Base-by-base conservation (phyloP, 2,888 invertebrate genomes). In the Calameuta pallipes region DNA sequence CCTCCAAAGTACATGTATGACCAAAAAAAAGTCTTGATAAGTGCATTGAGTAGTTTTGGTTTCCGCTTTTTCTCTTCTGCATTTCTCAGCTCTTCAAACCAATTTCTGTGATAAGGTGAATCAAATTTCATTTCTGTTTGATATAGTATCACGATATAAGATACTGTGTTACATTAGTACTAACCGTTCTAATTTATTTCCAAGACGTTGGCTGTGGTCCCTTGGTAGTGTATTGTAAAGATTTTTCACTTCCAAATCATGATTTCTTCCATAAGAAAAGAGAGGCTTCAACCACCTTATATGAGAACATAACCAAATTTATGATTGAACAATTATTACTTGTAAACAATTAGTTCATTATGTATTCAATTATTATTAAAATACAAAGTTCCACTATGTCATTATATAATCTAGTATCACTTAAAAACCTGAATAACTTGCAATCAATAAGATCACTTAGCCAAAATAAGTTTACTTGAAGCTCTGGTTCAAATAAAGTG, bases 261-360 rank as follows among this genome's bases (percentile, higher is more conserved):
- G 92, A 83, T 93, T 93, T 85, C 93, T 94, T 74, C 96, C 96
- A 88, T 94, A 93, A 87, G 93, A 93, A 86, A 95, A 95, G 80
- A 94, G 92, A 68, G 93, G 93, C 83, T 94, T 93, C 77, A 95
- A 92, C 95, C 96, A 96, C 92, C 96, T 96, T 77, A 91, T 90
- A 83, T 80, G 68, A 83, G 70, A 69, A 75, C 37, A 23, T 35
- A 35, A 36, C 3, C 3, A 36, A 36, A 36, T 36, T 36, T 12
- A 36, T 36, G 11, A 12, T 36, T 36, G 12, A 41, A 15, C 23
- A 41, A 15, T 41, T 41, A 23, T 41, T 41, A 41, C 2, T 41
- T 41, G 6, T n/a, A 41, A 23, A 41, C 4, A 41, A 56, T 23
- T 23, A 56, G 23, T 56, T 9, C 15, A 9, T 9, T 56, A 9